Evolutionary conservation across 2,888 invertebrate species (phyloP), one percentile per base, ranked within the genome.

Genomic region (Heliconius erato): DNA sequence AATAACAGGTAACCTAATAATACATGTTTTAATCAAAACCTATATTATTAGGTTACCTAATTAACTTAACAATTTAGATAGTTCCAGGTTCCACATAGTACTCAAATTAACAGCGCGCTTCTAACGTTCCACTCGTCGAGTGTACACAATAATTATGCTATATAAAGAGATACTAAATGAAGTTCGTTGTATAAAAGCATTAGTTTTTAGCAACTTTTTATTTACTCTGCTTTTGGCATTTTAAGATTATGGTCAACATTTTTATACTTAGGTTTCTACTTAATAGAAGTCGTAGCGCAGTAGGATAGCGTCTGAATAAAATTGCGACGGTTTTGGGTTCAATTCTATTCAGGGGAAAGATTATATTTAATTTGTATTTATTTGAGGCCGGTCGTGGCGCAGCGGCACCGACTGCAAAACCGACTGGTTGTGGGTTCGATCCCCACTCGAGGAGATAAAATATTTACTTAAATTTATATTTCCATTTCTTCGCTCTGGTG

Each of bases 81-180:
- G 77, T 77, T 77, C 26, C 77, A 77, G 65, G 63, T 77, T n/a
- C 44, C 77, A 65, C 65, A 44, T 44, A 77, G 63, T 67, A 19
- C 40, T 44, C 65, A 77, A 63, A 77, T 77, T 77, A 77, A 77
- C 77, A 63, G 63, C 65, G 65, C 77, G 65, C 77, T 67, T 77
- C 35, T n/a, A 77, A 16, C 63, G 65, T 28, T 77, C 40, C 65
- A 77, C 77, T 65, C 77, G 77, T 67, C 76, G 77, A 7, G 40
- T 26, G 65, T 65, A 44, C 77, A 63, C 77, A 44, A 65, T 40
- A 74, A 65, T 65, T 65, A 44, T 77, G 5, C 77, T n/a, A 32
- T 74, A 32, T 67, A 77, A 23, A 65, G 63, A 44, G 44, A 67
- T 65, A 26, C 77, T 77, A 77, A 65, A 44, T 65, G 65, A 65